A percentile compares a stretch with the other conserved stretches of the same genome.
phyloP scores from a whole-genome alignment of 2,113 vertebrate species.

The Notiomystis cincta region DNA sequence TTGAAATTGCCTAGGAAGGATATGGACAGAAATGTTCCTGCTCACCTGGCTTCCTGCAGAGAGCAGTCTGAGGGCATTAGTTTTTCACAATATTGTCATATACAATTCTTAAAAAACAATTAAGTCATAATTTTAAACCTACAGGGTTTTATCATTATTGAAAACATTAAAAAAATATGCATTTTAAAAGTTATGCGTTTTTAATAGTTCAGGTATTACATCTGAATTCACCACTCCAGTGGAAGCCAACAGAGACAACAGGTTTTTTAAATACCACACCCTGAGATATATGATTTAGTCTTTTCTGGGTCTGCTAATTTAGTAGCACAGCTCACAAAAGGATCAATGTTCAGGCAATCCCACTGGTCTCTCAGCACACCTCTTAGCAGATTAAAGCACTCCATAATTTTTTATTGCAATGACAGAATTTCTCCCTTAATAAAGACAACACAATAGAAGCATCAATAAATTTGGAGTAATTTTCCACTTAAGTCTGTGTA shows the following conservation, averaged over 20 bases:
- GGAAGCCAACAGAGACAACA: not conserved
- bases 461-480: not conserved
- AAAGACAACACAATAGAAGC: not conserved
- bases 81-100: not conserved
- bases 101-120: not conserved
- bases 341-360: not conserved
- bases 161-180: not conserved
- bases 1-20: not conserved
- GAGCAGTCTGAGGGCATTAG: not conserved
- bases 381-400: slow-evolving; percentile 25
- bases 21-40: not conserved
- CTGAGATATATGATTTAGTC: not conserved
- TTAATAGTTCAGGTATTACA: not conserved
- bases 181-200: not conserved
- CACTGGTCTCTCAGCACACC: not conserved
- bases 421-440: not conserved
- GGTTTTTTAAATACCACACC: not conserved
- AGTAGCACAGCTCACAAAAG: not conserved
- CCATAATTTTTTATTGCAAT: not conserved
- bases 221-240: not conserved
- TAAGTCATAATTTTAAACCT: not conserved
- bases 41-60: not conserved
- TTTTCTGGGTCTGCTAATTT: not conserved
- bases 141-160: not conserved
- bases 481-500: not conserved